Evolutionary conservation across 2,888 invertebrate species (phyloP), one percentile per base, ranked within the genome.

Genomic region (Hydrotaea diabolus): DNA sequence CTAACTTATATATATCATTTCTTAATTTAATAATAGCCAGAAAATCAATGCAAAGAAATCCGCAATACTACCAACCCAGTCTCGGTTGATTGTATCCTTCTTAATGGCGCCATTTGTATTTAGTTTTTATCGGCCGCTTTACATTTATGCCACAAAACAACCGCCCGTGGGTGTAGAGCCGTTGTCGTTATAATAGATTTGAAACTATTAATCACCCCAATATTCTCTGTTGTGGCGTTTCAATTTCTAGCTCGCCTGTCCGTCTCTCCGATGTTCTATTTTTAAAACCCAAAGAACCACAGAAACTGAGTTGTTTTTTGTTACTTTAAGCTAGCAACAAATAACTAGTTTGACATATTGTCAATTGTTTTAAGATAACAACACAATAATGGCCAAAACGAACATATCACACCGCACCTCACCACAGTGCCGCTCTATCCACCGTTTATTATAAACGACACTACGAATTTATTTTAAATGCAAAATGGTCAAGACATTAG

Each of bases 311-410:
- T n/a, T n/a, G n/a, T n/a, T n/a, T n/a, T n/a, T n/a, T n/a, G n/a
- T n/a, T n/a, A n/a, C n/a, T 36, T 36, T 36, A 36, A 36, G 13
- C 39, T 11, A 39, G 9, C 39, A 39, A 39, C 39, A 39, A 64
- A 64, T 36, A 36, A 64, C 71, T 36, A 39, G 43, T 46, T 36
- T 72, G 81, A 84, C 84, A 78, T 76, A 73, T 76, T 84, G 84
- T 84, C 84, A 84, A 81, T 77, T 64, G 73, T 53, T 78, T 71
- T 76, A 76, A 79, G 76, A 81, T 81, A 66, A 66, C 39, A 66
- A 66, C 43, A 66, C 17, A 66, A 66, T 17, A 64, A 21, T 55
- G 55, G 21, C 55, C 55, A 15, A 53, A 53, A 53, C 3, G 15
- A 53, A 53, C 53, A 53, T 11, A 53, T 1, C 8, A 39, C 39